phyloP scores from a whole-genome alignment of 2,797 vertebrate genomes.

The Kryptopterus vitreolus region DNA sequence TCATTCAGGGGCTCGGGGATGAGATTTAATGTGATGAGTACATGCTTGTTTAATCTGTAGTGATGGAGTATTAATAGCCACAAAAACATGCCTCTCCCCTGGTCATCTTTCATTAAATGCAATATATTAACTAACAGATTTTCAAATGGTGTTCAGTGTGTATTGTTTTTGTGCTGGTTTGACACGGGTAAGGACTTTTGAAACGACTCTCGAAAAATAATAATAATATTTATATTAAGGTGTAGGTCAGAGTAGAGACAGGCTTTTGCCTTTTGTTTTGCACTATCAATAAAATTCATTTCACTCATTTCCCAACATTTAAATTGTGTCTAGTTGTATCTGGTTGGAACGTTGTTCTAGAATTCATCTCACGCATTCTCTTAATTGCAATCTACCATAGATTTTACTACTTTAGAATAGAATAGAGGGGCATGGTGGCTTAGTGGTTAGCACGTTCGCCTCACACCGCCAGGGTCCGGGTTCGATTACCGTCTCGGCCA shows the following conservation, averaged over 20 bases:
- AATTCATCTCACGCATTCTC: background rate
- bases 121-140: constrained; percentile 7
- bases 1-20: constrained; percentile 35
- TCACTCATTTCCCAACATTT: background rate
- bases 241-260: background rate
- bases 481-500: too few species aligned
- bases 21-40: constrained; percentile 31
- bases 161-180: background rate
- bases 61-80: constrained; percentile 48
- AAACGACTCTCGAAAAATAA: background rate
- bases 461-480: too few species aligned
- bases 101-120: constrained; percentile 25
- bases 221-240: background rate
- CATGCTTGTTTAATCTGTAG: constrained; percentile 30
- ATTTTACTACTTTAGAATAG: background rate
- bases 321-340: background rate
- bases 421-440: too few species aligned
- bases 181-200: background rate
- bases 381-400: background rate
- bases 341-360: background rate
- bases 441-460: too few species aligned
- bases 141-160: background rate
- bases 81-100: constrained; percentile 29
- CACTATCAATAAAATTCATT: background rate
- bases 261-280: background rate